Conservation (phyloP, 2,888 invertebrate genomes). For the Phengaris alcon region DNA sequence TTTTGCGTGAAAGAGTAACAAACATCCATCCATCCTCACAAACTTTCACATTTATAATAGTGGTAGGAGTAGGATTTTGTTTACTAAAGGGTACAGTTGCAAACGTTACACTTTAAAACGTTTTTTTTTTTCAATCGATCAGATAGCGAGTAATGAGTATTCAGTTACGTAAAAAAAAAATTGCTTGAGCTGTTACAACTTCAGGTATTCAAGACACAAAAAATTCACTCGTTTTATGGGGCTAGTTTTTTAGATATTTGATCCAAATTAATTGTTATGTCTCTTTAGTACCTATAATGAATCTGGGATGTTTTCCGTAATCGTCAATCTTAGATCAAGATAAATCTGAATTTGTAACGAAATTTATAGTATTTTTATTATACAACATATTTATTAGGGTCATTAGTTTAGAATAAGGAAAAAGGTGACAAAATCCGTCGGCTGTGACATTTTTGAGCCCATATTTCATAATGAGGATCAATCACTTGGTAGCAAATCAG, state of each 20-base stretch:
- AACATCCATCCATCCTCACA: too few species aligned
- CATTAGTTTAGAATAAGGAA: constrained; percentile 8
- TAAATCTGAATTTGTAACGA: constrained; percentile 17
- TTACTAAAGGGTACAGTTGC: too few species aligned
- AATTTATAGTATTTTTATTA: constrained; percentile 11
- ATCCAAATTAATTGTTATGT: constrained; percentile 9
- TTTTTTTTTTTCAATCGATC: too few species aligned
- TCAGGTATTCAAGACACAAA: not conserved
- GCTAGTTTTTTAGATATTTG: constrained; percentile 3
- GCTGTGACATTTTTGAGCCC: not conserved
- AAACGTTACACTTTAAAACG: too few species aligned
- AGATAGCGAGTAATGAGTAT: too few species aligned
- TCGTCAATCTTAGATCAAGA: constrained; percentile 12
- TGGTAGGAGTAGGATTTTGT: too few species aligned
- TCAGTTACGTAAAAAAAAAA: too few species aligned
- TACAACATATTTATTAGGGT: constrained; percentile 16
- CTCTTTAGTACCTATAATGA: constrained; percentile 2
- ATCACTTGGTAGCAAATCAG: too few species aligned
- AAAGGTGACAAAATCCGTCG: constrained; percentile 17
- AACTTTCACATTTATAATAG: too few species aligned
- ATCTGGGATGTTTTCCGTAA: constrained; percentile 8
- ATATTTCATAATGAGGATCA: not conserved
- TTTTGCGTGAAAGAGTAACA: too few species aligned
- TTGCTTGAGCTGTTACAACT: too few species aligned
- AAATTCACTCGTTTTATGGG: not conserved